These are phyloP conservation scores for Drosophila eugracilis DNA, from an alignment of 1,140 invertebrate species.

Conservation along the genomic window DNA sequence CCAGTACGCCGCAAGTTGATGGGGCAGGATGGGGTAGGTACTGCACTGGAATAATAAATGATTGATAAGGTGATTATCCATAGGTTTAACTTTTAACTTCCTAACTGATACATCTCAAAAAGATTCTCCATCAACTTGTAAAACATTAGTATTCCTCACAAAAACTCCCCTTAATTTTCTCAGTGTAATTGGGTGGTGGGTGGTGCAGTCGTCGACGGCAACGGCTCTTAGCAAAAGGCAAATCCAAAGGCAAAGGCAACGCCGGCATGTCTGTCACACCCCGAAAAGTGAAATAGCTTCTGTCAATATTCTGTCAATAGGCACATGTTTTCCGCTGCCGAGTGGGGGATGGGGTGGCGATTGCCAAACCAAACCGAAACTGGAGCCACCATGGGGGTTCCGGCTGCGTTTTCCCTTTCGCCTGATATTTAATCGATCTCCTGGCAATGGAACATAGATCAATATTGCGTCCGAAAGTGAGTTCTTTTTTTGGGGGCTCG, in stretches of 20 bases:
- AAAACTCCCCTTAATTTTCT: too few species aligned
- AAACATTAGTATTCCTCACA: too few species aligned
- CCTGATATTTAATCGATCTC: constrained; percentile 68
- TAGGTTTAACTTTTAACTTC: too few species aligned
- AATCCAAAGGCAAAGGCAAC: constrained; percentile 25
- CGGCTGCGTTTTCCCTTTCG: constrained; percentile 61
- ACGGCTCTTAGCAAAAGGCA: constrained; percentile 9
- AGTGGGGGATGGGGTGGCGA: constrained; percentile 53
- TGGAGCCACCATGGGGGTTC: constrained; percentile 18
- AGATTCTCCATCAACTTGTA: too few species aligned
- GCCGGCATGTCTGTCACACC: constrained; percentile 68
- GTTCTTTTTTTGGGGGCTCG: constrained; percentile 30
- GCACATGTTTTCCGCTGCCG: constrained; percentile 68
- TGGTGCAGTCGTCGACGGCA: constrained; percentile 38
- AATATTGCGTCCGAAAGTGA: constrained; percentile 37
- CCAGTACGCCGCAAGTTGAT: constrained; percentile 60
- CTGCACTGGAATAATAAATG: background rate
- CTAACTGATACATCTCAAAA: too few species aligned
- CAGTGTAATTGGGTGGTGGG: constrained; percentile 1
- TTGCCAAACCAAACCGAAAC: constrained; percentile 24
- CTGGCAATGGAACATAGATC: constrained; percentile 41
- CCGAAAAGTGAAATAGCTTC: constrained; percentile 82
- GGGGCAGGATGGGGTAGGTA: constrained; percentile 33
- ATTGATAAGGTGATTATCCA: too few species aligned
- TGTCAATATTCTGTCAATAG: constrained; percentile 84